Conservation (phyloP, 2,797 vertebrate species). For the Myotis myotis region DNA sequence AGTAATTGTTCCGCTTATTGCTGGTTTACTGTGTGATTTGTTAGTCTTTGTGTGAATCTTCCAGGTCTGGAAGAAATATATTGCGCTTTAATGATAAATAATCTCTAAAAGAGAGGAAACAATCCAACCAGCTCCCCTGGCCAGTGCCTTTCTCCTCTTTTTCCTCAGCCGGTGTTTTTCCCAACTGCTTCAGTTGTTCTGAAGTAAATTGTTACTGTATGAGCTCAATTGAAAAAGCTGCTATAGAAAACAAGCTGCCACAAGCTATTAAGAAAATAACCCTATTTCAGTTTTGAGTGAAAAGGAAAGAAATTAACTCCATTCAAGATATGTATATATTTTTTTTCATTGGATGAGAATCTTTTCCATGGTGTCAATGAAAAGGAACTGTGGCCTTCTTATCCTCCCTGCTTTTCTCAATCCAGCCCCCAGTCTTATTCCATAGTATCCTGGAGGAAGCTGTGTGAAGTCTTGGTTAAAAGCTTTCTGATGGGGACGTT, state of each 20-base stretch:
- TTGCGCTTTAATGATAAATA: constrained; percentile 56
- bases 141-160: constrained; percentile 58
- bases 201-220: constrained; percentile 74
- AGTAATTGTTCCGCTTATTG: constrained; percentile 60
- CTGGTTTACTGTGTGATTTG: constrained; percentile 58
- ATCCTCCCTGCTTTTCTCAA: not conserved
- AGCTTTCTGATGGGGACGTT: constrained; percentile 59
- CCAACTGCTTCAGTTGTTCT: constrained; percentile 66
- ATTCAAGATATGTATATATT: constrained; percentile 55
- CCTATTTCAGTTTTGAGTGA: constrained; percentile 70
- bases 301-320: constrained; percentile 64
- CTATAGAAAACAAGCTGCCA: constrained; percentile 74
- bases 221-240: constrained; percentile 72
- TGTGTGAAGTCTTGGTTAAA: constrained; percentile 69
- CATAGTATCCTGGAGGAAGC: constrained; percentile 48
- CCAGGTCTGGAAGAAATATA: constrained; percentile 58
- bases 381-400: constrained; percentile 38
- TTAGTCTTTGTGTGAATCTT: constrained; percentile 71
- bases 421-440: not conserved
- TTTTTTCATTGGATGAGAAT: constrained; percentile 63
- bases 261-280: constrained; percentile 80
- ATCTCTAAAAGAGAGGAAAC: constrained; percentile 63
- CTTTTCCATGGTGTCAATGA: constrained; percentile 61
- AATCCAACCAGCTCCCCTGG: not conserved
- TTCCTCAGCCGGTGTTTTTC: not conserved